Base-by-base conservation (phyloP, 2,888 invertebrate genomes). In the Melinaea menophilus region DNA sequence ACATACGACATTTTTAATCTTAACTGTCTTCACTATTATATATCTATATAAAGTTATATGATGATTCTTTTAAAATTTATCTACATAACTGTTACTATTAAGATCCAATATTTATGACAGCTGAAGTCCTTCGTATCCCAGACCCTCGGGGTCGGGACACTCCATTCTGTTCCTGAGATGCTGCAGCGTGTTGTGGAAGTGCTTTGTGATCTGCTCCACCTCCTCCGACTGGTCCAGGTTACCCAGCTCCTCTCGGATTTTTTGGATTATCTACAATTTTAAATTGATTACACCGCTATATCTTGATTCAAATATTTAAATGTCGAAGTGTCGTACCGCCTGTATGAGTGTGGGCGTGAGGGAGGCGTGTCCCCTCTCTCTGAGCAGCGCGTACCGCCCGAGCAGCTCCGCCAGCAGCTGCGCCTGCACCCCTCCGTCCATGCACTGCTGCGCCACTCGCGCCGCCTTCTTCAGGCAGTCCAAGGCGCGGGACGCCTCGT, bases 381-480 rank as follows among this genome's bases (percentile, higher is more conserved):
- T 95, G 84, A 98, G 97, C 83, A 97, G 96, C 59, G 98, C 94
- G 86, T 99, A 98, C 71, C 98, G 94, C 79, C 98, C 98, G 60
- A 99, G 91, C 68, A 99, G 92, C 82, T 99, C 99, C 4, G 98
- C 97, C 79, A 98, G 95, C 51, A 99, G 92, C 81, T 99, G 99
- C 33, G 98, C 97, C 90, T 99, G 99, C 5, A 99, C 98, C 2
- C 96, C 95, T 22, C 95, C 94, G 88, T 99, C 99, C 96, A 99
- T 97, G 78, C 99, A 99, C 78, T 99, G 99, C 72, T 96, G 97
- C 0, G 98, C 98, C 64, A 99, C 98, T 62, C 98, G 94, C 4
- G 97, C 95, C 9, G 97, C 97, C 84, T 98, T 99, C 88, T 98
- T 98, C 72, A 99, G 90, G 81, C 99, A 99, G 79, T 99, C 99